Base-by-base conservation (phyloP, 2,797 vertebrate genomes). In the Muscicapa striata region DNA sequence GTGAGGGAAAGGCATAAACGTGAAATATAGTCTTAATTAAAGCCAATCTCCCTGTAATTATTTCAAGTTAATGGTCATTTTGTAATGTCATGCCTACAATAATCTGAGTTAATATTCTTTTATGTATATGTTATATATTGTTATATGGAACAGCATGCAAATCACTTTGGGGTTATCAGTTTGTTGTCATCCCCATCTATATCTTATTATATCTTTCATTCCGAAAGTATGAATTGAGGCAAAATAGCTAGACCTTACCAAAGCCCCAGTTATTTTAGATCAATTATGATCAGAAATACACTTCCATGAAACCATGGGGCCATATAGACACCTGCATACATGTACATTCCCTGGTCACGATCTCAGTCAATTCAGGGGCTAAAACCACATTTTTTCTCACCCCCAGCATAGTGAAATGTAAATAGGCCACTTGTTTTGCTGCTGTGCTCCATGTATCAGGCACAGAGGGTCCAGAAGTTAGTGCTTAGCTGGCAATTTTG, bases 401-500 rank as follows among this genome's bases (percentile, higher is more conserved):
- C 20, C 14, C 14, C 16, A 7, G n/a, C 59, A 54, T 0, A 72
- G 67, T 0, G 0, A 70, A 90, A 75, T 52, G 26, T 69, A 70
- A 95, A 75, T 9, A 93, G 48, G 13, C 27, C 16, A 21, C 45
- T 77, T 93, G 88, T 88, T 94, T 82, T 89, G 41, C 76, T 73
- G 52, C 75, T 80, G 46, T 51, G 45, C 40, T 91, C 58, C 1
- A 0, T 46, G 19, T 32, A 48, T 59, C 61, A 49, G 76, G 23
- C 74, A 68, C 75, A 79, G 78, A 87, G 89, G 72, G 87, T 90
- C 76, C 76, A 51, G 85, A 79, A 94, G 77, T 52, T 40, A 85
- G 51, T 29, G 84, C 87, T 92, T 78, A 86, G 88, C 80, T 78
- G 82, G 77, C 84, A 89, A 13, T 87, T 91, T 58, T 90, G 68